Evolutionary conservation across 2,113 vertebrate genomes (phyloP).

Genomic region (Hemibates koningsi): DNA sequence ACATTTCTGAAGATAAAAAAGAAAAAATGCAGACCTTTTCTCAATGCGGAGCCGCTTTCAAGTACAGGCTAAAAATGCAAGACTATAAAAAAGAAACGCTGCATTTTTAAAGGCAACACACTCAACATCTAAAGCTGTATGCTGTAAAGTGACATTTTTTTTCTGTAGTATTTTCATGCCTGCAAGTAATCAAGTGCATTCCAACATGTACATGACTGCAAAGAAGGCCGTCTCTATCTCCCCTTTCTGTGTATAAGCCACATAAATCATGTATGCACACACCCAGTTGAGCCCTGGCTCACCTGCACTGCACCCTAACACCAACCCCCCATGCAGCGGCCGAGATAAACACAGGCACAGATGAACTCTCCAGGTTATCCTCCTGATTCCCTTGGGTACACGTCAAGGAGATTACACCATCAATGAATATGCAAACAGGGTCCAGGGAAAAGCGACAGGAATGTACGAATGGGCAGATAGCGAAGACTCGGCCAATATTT

Average conservation of each 20-base stretch:
- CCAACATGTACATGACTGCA: not conserved
- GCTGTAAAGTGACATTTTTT: not conserved
- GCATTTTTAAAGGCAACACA: not conserved
- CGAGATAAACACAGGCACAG: conserved; percentile 53
- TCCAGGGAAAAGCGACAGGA: not conserved
- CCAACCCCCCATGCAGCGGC: conserved; percentile 23
- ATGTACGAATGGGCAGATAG: conserved; percentile 1
- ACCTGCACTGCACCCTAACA: conserved; percentile 36
- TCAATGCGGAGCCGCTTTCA: not conserved
- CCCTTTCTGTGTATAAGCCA: conserved; percentile 30
- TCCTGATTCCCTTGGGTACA: conserved; percentile 40
- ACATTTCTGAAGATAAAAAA: not conserved
- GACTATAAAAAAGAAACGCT: not conserved
- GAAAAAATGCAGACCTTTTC: not conserved
- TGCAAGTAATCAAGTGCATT: not conserved
- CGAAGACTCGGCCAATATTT: conserved; percentile 28
- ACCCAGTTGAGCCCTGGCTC: conserved; percentile 49
- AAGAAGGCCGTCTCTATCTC: conserved; percentile 38
- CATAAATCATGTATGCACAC: conserved; percentile 75
- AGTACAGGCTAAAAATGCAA: not conserved
- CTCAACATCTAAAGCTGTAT: not conserved
- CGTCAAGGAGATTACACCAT: conserved; percentile 54
- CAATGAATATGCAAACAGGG: conserved; percentile 60
- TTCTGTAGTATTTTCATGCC: not conserved
- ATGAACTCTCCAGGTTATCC: conserved; percentile 69